Base-by-base conservation (phyloP, 2,888 invertebrate genomes). In the Tiliacea aurago region DNA sequence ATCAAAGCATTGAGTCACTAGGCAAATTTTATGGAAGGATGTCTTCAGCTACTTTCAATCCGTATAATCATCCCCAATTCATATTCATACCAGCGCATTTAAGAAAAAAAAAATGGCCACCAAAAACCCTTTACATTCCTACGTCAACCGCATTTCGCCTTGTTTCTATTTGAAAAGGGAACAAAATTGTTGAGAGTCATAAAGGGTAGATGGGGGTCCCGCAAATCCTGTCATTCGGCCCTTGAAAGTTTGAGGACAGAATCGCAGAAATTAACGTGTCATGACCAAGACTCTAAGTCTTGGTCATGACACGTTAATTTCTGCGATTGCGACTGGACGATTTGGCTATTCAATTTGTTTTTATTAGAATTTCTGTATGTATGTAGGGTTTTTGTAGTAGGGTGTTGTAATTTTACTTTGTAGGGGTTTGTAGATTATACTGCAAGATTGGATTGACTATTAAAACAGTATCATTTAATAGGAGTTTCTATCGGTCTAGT, bases 101-200 rank as follows among this genome's bases (percentile, higher is more conserved):
- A 59, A n/a, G 20, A 49, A 68, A 63, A 68, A 63, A 68, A 53
- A 58, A 83, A 63, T 58, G n/a, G 11, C 43, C 37, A 41, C 66
- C 56, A n/a, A 58, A 61, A 80, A 71, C 64, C 51, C 58, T 51
- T 33, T 15, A 45, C 73, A 53, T 43, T 23, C 80, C 80, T 33
- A 87, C 89, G 91, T 90, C 91, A 90, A 86, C 89, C 88, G 90
- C 89, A 91, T 90, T 91, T 88, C 80, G 80, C 86, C 91, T 93
- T 93, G 93, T 93, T 93, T 92, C 91, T 90, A 91, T 93, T 92
- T 93, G 91, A 93, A 87, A 86, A 93, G 92, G 93, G 83, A 92
- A 91, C 89, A 86, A 91, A 94, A 93, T 93, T 90, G 90, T 93
- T 92, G 90, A 92, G 93, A 92, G 92, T 92, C 93, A 91, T 93